These are phyloP conservation scores for Stenodema calcarata DNA, from an alignment of 2,888 invertebrate genomes.

Conservation along the genomic window DNA sequence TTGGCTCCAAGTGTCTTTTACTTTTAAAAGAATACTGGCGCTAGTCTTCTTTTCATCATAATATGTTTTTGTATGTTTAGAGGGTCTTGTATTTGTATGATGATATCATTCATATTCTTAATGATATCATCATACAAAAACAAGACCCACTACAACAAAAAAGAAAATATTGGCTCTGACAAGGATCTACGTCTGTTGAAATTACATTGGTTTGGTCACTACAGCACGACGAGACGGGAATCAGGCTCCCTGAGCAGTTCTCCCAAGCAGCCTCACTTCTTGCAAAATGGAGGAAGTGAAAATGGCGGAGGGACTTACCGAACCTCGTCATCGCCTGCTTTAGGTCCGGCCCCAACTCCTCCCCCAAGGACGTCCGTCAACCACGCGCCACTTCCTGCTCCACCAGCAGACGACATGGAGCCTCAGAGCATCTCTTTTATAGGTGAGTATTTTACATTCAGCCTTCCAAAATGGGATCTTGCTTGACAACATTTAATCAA, in stretches of 20 bases:
- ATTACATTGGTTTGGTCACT: not conserved
- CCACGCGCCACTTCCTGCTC: conserved; percentile 69
- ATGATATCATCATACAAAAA: too few species aligned
- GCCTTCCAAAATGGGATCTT: not conserved
- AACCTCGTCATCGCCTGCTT: conserved; percentile 54
- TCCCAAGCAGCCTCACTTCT: conserved; percentile 52
- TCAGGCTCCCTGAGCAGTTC: conserved; percentile 57
- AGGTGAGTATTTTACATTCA: conserved; percentile 66
- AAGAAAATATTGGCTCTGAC: too few species aligned
- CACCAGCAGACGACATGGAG: conserved; percentile 85
- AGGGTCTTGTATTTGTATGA: too few species aligned
- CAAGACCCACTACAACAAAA: too few species aligned
- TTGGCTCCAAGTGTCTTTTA: too few species aligned
- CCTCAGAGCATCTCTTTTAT: conserved; percentile 93
- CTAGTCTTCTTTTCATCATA: too few species aligned
- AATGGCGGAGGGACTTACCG: conserved; percentile 53
- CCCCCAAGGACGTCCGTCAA: conserved; percentile 56
- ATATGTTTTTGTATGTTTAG: too few species aligned
- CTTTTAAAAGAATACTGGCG: too few species aligned
- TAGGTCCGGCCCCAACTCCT: conserved; percentile 57
- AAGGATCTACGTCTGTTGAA: too few species aligned
- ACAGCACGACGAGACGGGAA: conserved; percentile 50
- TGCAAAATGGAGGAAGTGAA: conserved; percentile 51
- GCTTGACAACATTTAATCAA: too few species aligned
- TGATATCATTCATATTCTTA: too few species aligned